phyloP scores from a whole-genome alignment of 2,888 invertebrate genomes.

The Agrotis clavis region DNA sequence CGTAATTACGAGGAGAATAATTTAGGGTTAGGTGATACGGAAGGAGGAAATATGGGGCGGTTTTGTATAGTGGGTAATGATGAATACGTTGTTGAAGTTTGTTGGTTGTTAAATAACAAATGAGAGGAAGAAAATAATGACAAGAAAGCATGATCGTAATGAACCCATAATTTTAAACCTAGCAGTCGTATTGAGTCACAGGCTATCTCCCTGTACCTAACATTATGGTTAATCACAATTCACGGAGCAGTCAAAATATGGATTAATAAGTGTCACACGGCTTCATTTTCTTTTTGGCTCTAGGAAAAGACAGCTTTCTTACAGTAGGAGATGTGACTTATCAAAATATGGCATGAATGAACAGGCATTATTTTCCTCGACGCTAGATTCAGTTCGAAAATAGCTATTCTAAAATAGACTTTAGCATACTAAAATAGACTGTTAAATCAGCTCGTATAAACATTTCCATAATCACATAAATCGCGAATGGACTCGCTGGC shows the following conservation, averaged over 20 bases:
- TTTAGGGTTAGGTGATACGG: conserved; percentile 21
- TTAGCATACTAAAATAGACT: neutral
- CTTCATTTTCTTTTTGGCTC: no score
- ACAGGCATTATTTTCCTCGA: no score
- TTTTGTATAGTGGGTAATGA: conserved; percentile 1
- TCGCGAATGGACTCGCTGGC: conserved; percentile 2
- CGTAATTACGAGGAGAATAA: conserved; percentile 34
- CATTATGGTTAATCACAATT: no score
- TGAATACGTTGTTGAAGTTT: neutral
- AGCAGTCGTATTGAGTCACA: no score
- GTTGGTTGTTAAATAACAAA: neutral
- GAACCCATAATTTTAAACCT: no score
- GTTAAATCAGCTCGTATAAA: neutral
- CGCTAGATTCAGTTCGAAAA: neutral
- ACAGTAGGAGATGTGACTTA: neutral
- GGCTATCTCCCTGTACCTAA: no score
- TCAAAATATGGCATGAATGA: neutral
- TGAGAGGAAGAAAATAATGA: neutral
- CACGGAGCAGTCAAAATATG: no score
- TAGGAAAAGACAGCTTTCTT: no score
- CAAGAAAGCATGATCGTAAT: no score
- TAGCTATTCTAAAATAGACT: neutral
- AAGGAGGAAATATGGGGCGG: neutral
- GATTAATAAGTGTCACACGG: no score
- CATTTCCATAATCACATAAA: conserved; percentile 1